A percentile compares a stretch with the other conserved stretches of the same genome.
These are phyloP conservation scores for Tenthredo amoena DNA, from an alignment of 2,888 invertebrate species.

Conservation along the genomic window DNA sequence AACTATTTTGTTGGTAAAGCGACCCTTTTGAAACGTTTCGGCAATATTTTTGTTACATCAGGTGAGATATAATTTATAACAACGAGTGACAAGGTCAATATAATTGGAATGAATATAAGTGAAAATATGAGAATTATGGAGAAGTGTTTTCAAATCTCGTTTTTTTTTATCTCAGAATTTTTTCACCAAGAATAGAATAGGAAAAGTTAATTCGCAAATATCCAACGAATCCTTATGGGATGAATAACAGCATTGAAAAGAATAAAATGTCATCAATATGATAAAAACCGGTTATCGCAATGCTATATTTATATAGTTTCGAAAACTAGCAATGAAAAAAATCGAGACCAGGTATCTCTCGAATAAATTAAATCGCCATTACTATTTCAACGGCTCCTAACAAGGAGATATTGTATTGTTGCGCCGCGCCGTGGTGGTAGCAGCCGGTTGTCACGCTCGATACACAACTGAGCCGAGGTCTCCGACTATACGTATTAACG, in stretches of 20 bases:
- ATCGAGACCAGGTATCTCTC: conserved; percentile 46
- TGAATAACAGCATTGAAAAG: not conserved
- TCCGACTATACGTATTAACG: conserved; percentile 59
- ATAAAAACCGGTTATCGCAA: not conserved
- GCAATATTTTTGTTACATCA: not conserved
- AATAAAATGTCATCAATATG: not conserved
- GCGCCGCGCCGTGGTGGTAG: not conserved
- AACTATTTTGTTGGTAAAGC: not conserved
- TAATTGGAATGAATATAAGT: too few species aligned
- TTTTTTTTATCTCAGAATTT: not conserved
- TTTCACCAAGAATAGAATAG: not conserved
- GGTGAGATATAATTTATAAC: not conserved
- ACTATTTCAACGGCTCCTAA: conserved; percentile 8
- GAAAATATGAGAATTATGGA: too few species aligned
- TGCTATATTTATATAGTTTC: not conserved
- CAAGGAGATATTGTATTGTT: conserved; percentile 45
- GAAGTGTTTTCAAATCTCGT: not conserved
- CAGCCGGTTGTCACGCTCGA: conserved; percentile 69
- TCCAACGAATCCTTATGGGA: too few species aligned
- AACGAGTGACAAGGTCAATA: too few species aligned
- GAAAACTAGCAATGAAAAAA: conserved; percentile 53
- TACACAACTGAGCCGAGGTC: conserved; percentile 75
- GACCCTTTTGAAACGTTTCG: too few species aligned
- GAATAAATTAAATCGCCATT: conserved; percentile 28
- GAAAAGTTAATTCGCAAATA: not conserved